Conservation (phyloP, 2,888 invertebrate genomes). For the Epirrhoe alternata region DNA sequence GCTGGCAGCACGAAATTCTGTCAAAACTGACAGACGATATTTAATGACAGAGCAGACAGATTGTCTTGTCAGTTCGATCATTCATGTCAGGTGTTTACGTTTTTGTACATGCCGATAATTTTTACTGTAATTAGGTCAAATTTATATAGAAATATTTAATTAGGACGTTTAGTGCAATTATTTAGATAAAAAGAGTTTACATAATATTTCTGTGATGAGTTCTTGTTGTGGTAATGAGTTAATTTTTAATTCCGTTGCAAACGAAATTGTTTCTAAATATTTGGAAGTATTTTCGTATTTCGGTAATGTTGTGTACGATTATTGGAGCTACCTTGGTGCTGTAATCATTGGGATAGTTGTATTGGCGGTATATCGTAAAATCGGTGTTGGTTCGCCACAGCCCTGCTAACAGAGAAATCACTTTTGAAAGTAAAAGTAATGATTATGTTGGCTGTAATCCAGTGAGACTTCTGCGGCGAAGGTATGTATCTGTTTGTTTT, state of each 20-base stretch:
- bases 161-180: conserved; percentile 43
- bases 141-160: conserved; percentile 53
- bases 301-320: conserved; percentile 58
- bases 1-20: background rate
- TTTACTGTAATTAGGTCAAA: conserved; percentile 63
- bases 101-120: conserved; percentile 48
- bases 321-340: conserved; percentile 59
- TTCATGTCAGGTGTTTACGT: conserved; percentile 68
- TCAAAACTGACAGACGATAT: background rate
- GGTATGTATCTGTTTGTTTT: conserved; percentile 51
- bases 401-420: conserved; percentile 43
- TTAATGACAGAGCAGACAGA: background rate
- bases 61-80: conserved; percentile 8
- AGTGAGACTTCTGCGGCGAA: conserved; percentile 50
- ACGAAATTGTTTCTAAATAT: conserved; percentile 72
- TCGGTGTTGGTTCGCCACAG: conserved; percentile 48
- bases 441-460: conserved; percentile 52
- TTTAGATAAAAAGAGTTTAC: conserved; percentile 39
- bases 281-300: conserved; percentile 65
- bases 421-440: conserved; percentile 62
- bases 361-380: conserved; percentile 50
- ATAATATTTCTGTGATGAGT: conserved; percentile 71
- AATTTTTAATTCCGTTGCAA: conserved; percentile 71
- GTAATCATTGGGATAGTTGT: conserved; percentile 55
- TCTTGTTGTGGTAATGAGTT: conserved; percentile 80